Conservation (phyloP, 2,888 invertebrate species). For the Lapara coniferarum region DNA sequence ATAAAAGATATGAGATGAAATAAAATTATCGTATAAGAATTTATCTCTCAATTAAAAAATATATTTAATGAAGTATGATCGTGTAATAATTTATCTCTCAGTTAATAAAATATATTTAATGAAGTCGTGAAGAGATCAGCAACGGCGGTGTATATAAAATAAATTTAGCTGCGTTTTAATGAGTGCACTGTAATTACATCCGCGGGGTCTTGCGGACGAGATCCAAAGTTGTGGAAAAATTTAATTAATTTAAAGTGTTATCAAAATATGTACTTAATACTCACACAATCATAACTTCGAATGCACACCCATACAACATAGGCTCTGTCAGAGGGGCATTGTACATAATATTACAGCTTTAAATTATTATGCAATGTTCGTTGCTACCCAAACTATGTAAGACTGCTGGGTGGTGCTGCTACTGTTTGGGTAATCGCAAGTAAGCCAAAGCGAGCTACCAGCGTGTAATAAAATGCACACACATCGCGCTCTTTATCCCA, state of each 20-base stretch:
- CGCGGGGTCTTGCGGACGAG: background rate
- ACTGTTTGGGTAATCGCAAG: too few species aligned
- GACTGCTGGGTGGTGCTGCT: too few species aligned
- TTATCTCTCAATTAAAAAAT: background rate
- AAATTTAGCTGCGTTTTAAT: slow-evolving; percentile 20
- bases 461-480: too few species aligned
- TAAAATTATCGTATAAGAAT: background rate
- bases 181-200: slow-evolving; percentile 17
- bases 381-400: too few species aligned
- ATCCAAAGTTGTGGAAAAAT: background rate
- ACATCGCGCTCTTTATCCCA: too few species aligned
- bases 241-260: background rate
- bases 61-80: slow-evolving; percentile 4
- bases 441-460: too few species aligned
- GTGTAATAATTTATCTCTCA: background rate
- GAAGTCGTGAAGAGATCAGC: background rate
- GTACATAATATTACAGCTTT: too few species aligned
- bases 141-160: slow-evolving; percentile 3
- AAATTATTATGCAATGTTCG: too few species aligned
- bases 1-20: background rate
- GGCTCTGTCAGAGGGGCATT: too few species aligned
- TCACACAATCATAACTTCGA: background rate
- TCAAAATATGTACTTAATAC: background rate
- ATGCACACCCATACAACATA: too few species aligned
- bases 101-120: slow-evolving; percentile 5